Conservation (phyloP, 2,888 invertebrate species). For the Steinernema hermaphroditum region DNA sequence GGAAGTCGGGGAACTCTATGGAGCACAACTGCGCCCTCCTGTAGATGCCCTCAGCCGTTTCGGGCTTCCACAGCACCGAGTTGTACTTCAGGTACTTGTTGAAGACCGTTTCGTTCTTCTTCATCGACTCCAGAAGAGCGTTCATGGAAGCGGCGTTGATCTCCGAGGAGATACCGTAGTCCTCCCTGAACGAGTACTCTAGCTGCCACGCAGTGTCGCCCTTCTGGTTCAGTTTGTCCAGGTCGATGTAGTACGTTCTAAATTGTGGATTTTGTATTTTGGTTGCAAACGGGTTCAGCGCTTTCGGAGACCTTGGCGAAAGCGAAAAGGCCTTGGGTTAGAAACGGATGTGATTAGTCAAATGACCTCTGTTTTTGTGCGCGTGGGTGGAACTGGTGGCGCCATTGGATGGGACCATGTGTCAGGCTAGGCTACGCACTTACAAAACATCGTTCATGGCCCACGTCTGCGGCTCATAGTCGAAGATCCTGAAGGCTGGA, state of each 20-base stretch:
- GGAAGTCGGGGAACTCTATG: slow-evolving; percentile 54
- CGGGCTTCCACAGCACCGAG: slow-evolving; percentile 33
- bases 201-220: slow-evolving; percentile 41
- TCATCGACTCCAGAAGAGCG: slow-evolving; percentile 30
- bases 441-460: slow-evolving; percentile 50
- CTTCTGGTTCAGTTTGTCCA: slow-evolving; percentile 54
- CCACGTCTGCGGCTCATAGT: slow-evolving; percentile 41
- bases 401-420: neutral
- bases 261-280: slow-evolving; percentile 29
- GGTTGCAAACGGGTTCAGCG: neutral
- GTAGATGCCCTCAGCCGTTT: slow-evolving; percentile 28
- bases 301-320: neutral
- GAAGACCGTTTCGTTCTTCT: slow-evolving; percentile 33
- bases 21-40: slow-evolving; percentile 60
- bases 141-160: slow-evolving; percentile 32
- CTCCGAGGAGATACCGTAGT: slow-evolving; percentile 45
- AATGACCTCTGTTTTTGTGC: neutral
- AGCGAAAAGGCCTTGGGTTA: neutral
- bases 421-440: slow-evolving; percentile 19
- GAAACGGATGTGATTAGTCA: neutral
- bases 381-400: neutral
- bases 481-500: slow-evolving; percentile 59
- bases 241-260: slow-evolving; percentile 59
- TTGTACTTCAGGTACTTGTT: slow-evolving; percentile 37
- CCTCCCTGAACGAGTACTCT: slow-evolving; percentile 57